Evolutionary conservation across 2,797 vertebrate species (phyloP), one percentile per base, ranked within the genome.

Genomic region (Moxostoma hubbsi): DNA sequence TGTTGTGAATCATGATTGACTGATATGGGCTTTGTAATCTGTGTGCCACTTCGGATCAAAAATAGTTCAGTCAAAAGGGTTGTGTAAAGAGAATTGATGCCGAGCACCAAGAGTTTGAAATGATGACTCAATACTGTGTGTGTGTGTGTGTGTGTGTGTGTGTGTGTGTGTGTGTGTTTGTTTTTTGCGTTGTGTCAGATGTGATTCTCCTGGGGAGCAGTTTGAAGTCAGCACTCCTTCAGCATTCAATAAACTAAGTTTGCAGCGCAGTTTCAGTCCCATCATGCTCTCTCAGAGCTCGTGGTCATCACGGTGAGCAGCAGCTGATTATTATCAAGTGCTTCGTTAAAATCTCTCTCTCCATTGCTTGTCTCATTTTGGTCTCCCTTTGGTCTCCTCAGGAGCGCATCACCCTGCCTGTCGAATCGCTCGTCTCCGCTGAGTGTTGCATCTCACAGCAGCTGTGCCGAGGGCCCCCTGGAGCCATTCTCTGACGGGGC

Each of bases 141-240:
- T 36, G 15, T 49, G 9, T 66, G 15, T 18, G 5, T 71, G 49
- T 67, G 54, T 68, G 12, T 74, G 49, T 80, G 43, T 82, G 55
- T 49, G n/a, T 66, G 53, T 70, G 75, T 45, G 6, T n/a, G 43
- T 5, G 43, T 64, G 0, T 63, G 47, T 6, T 24, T 24, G 18
- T 36, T 36, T 36, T 36, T 36, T 36, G 36, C 36, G 36, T 36
- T 36, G 53, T 45, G 3, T 67, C 53, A 96, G 96, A 85, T 95
- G 90, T 86, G 96, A 98, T 61, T 96, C 95, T 46, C 93, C 95
- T 0, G 77, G 92, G 47, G 94, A 96, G 75, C 94, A 92, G 10
- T 99, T 99, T 89, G 96, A 97, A 87, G 94, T 99, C 79, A 98
- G 97, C 91, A 98, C 95, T 2, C 97, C 96, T 0, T 98, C 97